Evolutionary conservation across 2,113 vertebrate genomes (phyloP), one percentile per base, ranked within the genome.

Genomic region (Zeus faber): DNA sequence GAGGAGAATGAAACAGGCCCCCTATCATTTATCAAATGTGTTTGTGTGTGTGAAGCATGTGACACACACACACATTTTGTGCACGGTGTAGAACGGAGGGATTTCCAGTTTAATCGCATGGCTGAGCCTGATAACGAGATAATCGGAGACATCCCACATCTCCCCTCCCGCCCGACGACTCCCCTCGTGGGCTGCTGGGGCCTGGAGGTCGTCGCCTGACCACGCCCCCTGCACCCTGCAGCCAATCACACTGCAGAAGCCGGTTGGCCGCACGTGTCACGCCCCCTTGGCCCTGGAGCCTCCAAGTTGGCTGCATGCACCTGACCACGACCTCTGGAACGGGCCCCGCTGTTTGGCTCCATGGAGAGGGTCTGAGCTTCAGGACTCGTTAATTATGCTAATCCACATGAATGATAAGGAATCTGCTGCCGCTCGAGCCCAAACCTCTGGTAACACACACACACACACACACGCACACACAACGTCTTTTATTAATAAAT

Each of bases 331-430:
- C n/a, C n/a, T n/a, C n/a, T n/a, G n/a, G n/a, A n/a, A n/a, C n/a
- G n/a, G n/a, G n/a, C n/a, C n/a, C n/a, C n/a, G 33, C 14, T 14
- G 3, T 64, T 54, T 76, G 59, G 62, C 61, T 61, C 65, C 35
- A 25, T 33, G 31, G 49, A 31, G 40, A 49, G 43, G 65, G 58
- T 67, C 54, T 63, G 55, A 72, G 65, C 67, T 40, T 44, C 23
- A 54, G 54, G 56, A 65, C 55, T 62, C 54, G 47, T 80, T 83
- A 77, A 80, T 81, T 81, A 86, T 83, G 79, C 67, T 81, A 89
- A 89, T 82, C 85, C 71, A 69, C 18, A 48, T 76, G 60, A 70
- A 21, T 71, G 79, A 88, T 82, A 81, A 78, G 57, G 37, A 62
- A 44, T 50, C 1, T 4, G 40, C 47, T 3, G 6, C 31, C 31